Base-by-base conservation (phyloP, 2,888 invertebrate species). In the Pseudanteris insignis region DNA sequence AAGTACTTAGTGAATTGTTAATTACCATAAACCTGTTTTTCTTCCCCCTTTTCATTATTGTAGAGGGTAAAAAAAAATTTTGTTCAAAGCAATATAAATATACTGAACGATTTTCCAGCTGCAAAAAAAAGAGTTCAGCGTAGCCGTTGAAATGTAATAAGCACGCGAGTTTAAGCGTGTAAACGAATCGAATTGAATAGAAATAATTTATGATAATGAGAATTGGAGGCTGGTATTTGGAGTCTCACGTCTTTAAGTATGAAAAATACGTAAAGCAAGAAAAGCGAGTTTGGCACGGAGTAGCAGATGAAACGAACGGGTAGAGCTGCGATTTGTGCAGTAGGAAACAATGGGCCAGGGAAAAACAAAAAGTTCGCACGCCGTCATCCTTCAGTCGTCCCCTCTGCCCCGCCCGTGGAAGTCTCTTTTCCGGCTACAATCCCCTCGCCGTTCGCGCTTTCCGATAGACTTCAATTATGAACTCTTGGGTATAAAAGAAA, bases 391-490 rank as follows among this genome's bases (percentile, higher is more conserved):
- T n/a, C n/a, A n/a, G n/a, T n/a, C n/a, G n/a, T n/a, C n/a, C 59
- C 61, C 57, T 60, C 44, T 38, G 43, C 29, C 37, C 44, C 34
- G 37, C 46, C 64, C 60, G 57, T 37, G 54, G 32, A 54, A 61
- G 47, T 63, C 63, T 57, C 65, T 40, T 59, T 61, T 63, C 66
- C 36, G 53, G 65, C 69, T 57, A 65, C 68, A 62, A n/a, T n/a
- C 68, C 69, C 67, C 67, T 67, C 65, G 21, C 44, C 48, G 57
- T 65, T 65, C 59, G 66, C 70, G 68, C 71, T 67, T 65, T 67
- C 68, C 74, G 76, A 77, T 78, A 76, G 76, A 77, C 74, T 78
- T 78, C 77, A 77, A 78, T 76, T 76, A 78, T 74, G 76, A 78
- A 73, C 74, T 73, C 70, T 65, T 48, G 61, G 62, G 74, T 68